Conservation (phyloP, 2,888 invertebrate genomes). For the Incurvaria masculella region DNA sequence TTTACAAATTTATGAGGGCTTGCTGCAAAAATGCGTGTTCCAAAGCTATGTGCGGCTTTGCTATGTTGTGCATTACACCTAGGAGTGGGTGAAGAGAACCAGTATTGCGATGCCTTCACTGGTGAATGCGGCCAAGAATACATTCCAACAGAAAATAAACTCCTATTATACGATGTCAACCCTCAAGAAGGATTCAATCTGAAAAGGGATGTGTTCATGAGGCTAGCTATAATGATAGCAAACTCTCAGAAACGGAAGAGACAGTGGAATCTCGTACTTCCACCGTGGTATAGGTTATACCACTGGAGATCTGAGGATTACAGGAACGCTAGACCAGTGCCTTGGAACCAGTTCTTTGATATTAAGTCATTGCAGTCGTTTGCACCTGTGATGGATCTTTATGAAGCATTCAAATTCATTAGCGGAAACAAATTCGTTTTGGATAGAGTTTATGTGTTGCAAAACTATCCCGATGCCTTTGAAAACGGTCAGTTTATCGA, state of each 20-base stretch:
- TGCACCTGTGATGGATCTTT: slow-evolving; percentile 84
- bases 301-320: slow-evolving; percentile 76
- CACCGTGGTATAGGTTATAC: slow-evolving; percentile 87
- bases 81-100: not conserved
- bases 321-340: slow-evolving; percentile 57
- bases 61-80: too few species aligned
- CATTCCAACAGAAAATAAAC: slow-evolving; percentile 42
- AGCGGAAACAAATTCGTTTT: slow-evolving; percentile 42
- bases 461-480: slow-evolving; percentile 85
- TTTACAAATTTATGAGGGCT: too few species aligned
- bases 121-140: not conserved
- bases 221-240: slow-evolving; percentile 81
- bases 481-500: slow-evolving; percentile 77
- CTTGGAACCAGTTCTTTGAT: slow-evolving; percentile 89
- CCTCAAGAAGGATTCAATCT: slow-evolving; percentile 96
- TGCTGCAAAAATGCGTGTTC: too few species aligned
- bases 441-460: slow-evolving; percentile 76
- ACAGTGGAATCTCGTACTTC: slow-evolving; percentile 70
- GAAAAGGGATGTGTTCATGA: slow-evolving; percentile 92
- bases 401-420: slow-evolving; percentile 61
- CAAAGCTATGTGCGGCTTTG: too few species aligned
- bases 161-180: slow-evolving; percentile 91
- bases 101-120: not conserved
- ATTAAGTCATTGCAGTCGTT: slow-evolving; percentile 70
- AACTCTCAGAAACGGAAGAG: slow-evolving; percentile 58